phyloP scores from a whole-genome alignment of 2,888 invertebrate genomes.

The Sinotaia quadrata region DNA sequence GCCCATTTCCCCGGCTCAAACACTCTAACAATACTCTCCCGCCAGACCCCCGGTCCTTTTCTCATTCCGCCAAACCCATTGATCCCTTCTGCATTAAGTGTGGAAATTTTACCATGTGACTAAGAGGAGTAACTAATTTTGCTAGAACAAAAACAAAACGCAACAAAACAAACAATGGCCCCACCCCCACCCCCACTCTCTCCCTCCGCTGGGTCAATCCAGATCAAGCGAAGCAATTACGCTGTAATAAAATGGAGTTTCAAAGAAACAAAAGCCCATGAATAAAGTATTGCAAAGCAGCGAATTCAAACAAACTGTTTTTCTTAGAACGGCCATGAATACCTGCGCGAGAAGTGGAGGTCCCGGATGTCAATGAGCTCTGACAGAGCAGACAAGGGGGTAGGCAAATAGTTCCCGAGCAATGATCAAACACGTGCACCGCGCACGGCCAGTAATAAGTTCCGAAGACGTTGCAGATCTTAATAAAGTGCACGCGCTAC shows the following conservation, averaged over 20 bases:
- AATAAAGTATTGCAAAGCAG: too few species aligned
- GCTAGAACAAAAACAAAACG: conserved; percentile 5
- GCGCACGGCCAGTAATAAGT: too few species aligned
- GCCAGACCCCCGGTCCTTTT: neutral
- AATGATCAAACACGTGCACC: conserved; percentile 7
- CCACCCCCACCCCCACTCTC: too few species aligned
- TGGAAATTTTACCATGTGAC: conserved; percentile 20
- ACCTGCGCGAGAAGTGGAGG: neutral
- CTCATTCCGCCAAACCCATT: neutral
- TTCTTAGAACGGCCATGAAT: neutral
- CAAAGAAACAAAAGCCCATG: neutral
- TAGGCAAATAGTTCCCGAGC: neutral
- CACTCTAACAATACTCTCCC: conserved; percentile 5
- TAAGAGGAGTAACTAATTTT: neutral
- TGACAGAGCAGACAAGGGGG: neutral
- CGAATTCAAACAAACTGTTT: neutral
- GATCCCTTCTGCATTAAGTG: neutral
- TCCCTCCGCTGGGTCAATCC: neutral
- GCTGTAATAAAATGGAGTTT: conserved; percentile 8
- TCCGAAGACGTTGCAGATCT: too few species aligned
- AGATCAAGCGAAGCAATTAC: neutral
- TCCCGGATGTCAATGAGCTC: neutral
- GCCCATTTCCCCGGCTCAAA: neutral
- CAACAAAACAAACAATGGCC: too few species aligned
- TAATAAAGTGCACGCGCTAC: too few species aligned